Percentiles rank a stretch among this genome's conserved stretches.
Conservation (phyloP, 2,113 vertebrate species). For the Oncorhynchus kisutch region DNA sequence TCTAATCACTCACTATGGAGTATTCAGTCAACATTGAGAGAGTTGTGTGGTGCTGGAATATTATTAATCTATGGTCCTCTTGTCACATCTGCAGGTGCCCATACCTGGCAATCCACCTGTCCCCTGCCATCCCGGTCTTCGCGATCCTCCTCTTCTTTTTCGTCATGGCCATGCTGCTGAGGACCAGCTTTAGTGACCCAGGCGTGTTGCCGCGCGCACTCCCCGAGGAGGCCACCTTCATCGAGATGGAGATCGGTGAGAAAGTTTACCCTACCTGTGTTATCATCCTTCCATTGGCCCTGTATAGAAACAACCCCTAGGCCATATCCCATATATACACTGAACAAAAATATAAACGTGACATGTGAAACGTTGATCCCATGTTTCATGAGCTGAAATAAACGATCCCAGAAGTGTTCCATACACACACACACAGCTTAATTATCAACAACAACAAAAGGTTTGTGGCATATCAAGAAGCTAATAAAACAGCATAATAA, state of each 20-base stretch:
- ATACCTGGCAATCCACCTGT: conserved; percentile 92
- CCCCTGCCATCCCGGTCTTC: conserved; percentile 91
- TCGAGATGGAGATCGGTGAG: conserved; percentile 98
- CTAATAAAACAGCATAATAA: no score
- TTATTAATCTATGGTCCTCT: background rate
- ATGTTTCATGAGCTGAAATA: no score
- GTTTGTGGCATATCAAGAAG: no score
- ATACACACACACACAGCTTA: no score
- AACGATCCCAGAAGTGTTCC: no score
- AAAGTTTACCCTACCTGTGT: background rate
- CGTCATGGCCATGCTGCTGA: conserved; percentile 89
- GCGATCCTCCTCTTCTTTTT: conserved; percentile 92
- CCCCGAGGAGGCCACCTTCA: conserved; percentile 92
- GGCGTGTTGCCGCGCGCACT: conserved; percentile 93
- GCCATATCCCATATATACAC: background rate
- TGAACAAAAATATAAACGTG: no score
- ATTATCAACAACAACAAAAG: no score
- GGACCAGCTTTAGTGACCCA: conserved; percentile 97
- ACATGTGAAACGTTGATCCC: no score
- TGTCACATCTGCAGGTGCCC: conserved; percentile 79
- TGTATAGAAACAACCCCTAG: background rate
- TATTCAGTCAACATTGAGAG: no score
- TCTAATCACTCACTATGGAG: background rate
- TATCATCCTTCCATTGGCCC: background rate
- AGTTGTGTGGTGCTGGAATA: background rate